Evolutionary conservation across 92 coral and sea anemone genomes (phyloP).

Genomic region (Meandrina meandrites): DNA sequence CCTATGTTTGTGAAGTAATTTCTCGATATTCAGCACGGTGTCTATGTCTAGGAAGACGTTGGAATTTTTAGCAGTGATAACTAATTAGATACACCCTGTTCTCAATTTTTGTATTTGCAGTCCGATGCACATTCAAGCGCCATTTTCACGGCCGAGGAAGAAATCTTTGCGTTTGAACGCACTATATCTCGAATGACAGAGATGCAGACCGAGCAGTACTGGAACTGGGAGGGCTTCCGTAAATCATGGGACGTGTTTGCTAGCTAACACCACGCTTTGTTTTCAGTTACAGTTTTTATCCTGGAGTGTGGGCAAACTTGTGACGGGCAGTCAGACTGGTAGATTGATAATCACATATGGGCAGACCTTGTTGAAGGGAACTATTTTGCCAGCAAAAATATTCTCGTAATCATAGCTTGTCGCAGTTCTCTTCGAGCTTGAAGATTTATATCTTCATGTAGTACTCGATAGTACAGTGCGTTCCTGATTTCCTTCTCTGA

Average conservation of each 20-base stretch:
- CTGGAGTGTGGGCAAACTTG: background rate
- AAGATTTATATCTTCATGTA: too few relatives aligned
- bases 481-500: too few relatives aligned
- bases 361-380: background rate
- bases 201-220: slow-evolving; percentile 96
- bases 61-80: background rate
- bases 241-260: slow-evolving; percentile 53
- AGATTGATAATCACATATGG: background rate
- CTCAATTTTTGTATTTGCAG: slow-evolving; percentile 44
- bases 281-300: background rate
- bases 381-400: too few relatives aligned
- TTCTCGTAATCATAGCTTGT: too few relatives aligned
- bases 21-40: too few relatives aligned
- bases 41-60: background rate
- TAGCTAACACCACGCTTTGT: slow-evolving; percentile 9
- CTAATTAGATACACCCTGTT: background rate
- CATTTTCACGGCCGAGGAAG: slow-evolving; percentile 98
- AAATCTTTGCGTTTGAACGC: slow-evolving; percentile 93
- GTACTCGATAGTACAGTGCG: too few relatives aligned
- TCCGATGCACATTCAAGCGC: slow-evolving; percentile 81
- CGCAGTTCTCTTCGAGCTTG: too few relatives aligned
- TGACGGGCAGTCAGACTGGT: background rate
- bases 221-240: slow-evolving; percentile 79
- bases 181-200: slow-evolving; percentile 92
- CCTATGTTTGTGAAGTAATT: background rate